Percentiles rank a stretch among this genome's conserved stretches.
Evolutionary conservation across 1,140 invertebrate genomes (phyloP).

Genomic region (Ceratosolen solmsi): DNA sequence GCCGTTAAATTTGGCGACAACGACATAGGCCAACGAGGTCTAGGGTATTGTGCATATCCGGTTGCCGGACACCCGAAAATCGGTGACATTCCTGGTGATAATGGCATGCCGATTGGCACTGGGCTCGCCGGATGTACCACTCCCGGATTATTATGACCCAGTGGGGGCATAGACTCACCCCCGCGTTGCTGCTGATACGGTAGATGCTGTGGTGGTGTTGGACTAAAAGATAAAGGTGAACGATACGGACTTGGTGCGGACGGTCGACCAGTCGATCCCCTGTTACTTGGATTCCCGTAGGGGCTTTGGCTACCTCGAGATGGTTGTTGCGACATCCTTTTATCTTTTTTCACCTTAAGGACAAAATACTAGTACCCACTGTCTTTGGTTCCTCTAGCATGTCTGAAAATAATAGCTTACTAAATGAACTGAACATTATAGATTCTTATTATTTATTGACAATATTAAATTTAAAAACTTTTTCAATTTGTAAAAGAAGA

Average conservation of each 20-base stretch:
- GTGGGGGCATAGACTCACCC: conserved; percentile 23
- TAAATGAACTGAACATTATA: too few species aligned
- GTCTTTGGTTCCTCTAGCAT: background rate
- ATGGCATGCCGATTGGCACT: conserved; percentile 69
- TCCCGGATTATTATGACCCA: conserved; percentile 56
- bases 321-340: conserved; percentile 70
- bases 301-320: conserved; percentile 70
- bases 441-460: too few species aligned
- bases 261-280: conserved; percentile 63
- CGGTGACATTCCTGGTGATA: conserved; percentile 69
- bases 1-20: conserved; percentile 69
- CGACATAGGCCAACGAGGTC: conserved; percentile 77
- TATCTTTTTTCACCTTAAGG: background rate
- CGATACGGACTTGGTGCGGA: conserved; percentile 60
- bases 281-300: conserved; percentile 63
- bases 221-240: conserved; percentile 60
- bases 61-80: conserved; percentile 65
- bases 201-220: conserved; percentile 49
- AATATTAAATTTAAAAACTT: too few species aligned
- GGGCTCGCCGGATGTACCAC: conserved; percentile 68
- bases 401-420: background rate
- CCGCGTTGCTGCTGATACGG: conserved; percentile 24
- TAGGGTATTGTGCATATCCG: conserved; percentile 75
- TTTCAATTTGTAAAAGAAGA: too few species aligned
- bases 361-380: background rate